Evolutionary conservation across 2,888 invertebrate genomes (phyloP), one percentile per base, ranked within the genome.

Genomic region (Terebella lapidaria): DNA sequence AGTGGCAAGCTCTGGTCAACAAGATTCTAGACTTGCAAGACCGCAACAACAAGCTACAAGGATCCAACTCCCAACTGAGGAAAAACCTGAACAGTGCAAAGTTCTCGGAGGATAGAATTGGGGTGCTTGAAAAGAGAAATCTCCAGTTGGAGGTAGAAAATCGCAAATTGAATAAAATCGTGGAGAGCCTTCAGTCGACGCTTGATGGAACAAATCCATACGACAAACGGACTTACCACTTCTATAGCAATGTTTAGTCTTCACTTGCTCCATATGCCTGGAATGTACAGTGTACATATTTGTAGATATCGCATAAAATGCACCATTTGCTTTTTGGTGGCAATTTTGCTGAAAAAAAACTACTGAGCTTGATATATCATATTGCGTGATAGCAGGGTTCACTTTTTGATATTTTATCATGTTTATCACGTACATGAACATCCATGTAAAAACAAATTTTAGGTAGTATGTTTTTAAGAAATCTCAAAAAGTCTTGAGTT

Each of bases 11-110:
- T 27, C 53, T 63, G 24, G 60, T 63, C 15, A 58, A 58, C 51
- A 63, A 60, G 42, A 56, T 63, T 20, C 54, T 63, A 2, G 63
- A 63, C 18, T 52, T 63, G 15, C 63, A 63, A 35, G 56, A 63
- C 30, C 54, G 56, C 54, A 63, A 63, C 42, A 60, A 63, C 24
- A n/a, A 54, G 29, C 45, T 63, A 52, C 45, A 27, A 5, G 25
- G 49, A 15, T 60, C 60, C 35, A 63, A 57, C 27, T 49, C 57
- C 10, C 54, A 57, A 30, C 52, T 60, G 55, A 20, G 60, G n/a
- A 42, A 54, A 26, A 51, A 25, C 20, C 24, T 60, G n/a, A 54
- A 54, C 18, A 30, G 42, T 22, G 10, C 58, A 20, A 51, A 27
- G 35, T 55, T 28, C 49, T 20, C 51, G 18, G 27, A 22, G 15